phyloP scores from a whole-genome alignment of 2,113 vertebrate species.

The Pteronura brasiliensis region DNA sequence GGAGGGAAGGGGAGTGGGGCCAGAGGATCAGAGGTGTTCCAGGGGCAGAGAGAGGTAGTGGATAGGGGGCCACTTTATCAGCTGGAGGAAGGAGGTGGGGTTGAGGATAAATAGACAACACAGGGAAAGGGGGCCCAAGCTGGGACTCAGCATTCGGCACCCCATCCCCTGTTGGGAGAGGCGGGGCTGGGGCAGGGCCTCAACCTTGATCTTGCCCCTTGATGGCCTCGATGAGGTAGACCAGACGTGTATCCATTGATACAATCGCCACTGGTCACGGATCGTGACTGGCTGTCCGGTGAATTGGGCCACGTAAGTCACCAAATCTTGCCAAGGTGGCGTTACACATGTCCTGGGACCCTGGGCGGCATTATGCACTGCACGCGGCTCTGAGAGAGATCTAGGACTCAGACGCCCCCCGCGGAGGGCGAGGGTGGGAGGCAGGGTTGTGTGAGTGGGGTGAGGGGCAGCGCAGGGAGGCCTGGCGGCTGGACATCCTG shows the following conservation, averaged over 20 bases:
- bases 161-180: neutral
- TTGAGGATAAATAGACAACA: neutral
- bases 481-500: neutral
- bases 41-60: neutral
- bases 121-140: neutral
- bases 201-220: neutral
- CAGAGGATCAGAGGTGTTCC: neutral
- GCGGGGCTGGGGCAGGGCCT: no score
- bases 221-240: neutral
- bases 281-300: accelerated
- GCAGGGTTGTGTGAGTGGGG: neutral
- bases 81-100: neutral
- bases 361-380: neutral
- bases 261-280: accelerated
- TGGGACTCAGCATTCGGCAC: neutral
- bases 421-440: neutral
- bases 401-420: no score
- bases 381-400: neutral
- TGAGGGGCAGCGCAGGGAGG: neutral
- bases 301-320: accelerated
- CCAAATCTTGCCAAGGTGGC: neutral
- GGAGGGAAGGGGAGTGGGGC: no score
- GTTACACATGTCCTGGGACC: accelerated
- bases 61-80: neutral
- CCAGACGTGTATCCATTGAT: neutral